These are phyloP conservation scores for Eucidaris tribuloides DNA, from an alignment of 35 echinoderm and acorn worm species.

Conservation along the genomic window DNA sequence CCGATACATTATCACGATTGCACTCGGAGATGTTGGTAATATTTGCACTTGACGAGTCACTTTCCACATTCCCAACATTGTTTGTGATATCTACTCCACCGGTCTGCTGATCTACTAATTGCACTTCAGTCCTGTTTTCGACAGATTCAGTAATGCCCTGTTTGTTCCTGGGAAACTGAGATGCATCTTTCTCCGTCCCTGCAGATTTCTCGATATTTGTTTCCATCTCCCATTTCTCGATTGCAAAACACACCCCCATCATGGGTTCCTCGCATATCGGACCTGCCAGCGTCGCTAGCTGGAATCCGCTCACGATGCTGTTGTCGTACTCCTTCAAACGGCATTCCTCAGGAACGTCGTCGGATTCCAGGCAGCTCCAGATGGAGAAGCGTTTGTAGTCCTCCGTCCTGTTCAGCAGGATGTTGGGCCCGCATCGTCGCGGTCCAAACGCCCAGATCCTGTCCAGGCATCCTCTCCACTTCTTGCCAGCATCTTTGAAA, in stretches of 20 bases:
- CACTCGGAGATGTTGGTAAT: too few species aligned
- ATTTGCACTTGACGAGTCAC: too few species aligned
- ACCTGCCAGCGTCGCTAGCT: constrained; percentile 83
- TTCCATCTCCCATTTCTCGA: constrained; percentile 79
- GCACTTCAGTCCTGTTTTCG: too few species aligned
- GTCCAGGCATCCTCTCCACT: constrained; percentile 59
- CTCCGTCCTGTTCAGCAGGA: constrained; percentile 71
- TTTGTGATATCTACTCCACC: too few species aligned
- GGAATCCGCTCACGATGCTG: constrained; percentile 92
- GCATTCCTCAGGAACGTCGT: neutral
- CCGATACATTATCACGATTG: too few species aligned
- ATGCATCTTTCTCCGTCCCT: too few species aligned
- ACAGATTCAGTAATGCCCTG: too few species aligned
- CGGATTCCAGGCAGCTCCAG: constrained; percentile 63
- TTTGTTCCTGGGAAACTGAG: too few species aligned
- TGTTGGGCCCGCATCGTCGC: constrained; percentile 80
- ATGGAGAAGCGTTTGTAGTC: constrained; percentile 74
- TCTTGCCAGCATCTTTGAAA: constrained; percentile 85
- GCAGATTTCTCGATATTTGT: neutral
- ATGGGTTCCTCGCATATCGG: constrained; percentile 97
- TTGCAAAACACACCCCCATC: constrained; percentile 87
- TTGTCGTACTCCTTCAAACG: constrained; percentile 68
- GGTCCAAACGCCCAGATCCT: constrained; percentile 95
- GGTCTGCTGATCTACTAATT: too few species aligned
- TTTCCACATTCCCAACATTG: too few species aligned